A percentile compares a stretch with the other conserved stretches of the same genome.
These are phyloP conservation scores for Zaprionus bogoriensis DNA, from an alignment of 2,888 invertebrate species.

Conservation along the genomic window DNA sequence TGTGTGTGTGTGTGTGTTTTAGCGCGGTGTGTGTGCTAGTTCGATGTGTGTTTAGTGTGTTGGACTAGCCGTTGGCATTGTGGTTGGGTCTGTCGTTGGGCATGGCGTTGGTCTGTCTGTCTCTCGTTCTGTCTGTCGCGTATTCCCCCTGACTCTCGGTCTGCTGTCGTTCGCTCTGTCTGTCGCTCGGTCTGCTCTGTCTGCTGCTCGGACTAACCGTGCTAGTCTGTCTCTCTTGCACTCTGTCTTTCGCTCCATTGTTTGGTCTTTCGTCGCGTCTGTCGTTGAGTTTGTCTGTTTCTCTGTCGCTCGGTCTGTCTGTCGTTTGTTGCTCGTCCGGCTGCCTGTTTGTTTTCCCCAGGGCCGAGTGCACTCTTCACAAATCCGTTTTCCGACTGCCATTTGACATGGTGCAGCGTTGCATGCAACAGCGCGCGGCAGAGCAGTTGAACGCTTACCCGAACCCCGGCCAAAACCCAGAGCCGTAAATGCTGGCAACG, in stretches of 20 bases:
- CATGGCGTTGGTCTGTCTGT: not conserved
- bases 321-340: not conserved
- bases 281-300: not conserved
- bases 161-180: conserved; percentile 18
- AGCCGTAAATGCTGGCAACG: not conserved
- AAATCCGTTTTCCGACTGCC: conserved; percentile 28
- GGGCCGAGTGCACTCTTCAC: conserved; percentile 31
- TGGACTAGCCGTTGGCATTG: conserved; percentile 21
- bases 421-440: conserved; percentile 22
- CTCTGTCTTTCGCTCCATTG: conserved; percentile 22
- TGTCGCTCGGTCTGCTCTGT: too few relatives aligned
- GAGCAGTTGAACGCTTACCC: too few relatives aligned
- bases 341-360: conserved; percentile 26
- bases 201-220: conserved; percentile 14
- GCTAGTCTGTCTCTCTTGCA: too few relatives aligned
- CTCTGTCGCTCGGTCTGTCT: too few relatives aligned
- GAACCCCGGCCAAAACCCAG: too few relatives aligned
- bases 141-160: conserved; percentile 5
- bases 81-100: conserved; percentile 10
- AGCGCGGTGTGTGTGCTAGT: too few relatives aligned
- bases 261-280: conserved; percentile 3
- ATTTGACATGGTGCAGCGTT: conserved; percentile 14
- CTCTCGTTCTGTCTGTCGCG: not conserved
- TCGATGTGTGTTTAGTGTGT: not conserved
- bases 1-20: not conserved